Percentiles rank a stretch among this genome's conserved stretches.
Conservation (phyloP, 2,113 vertebrate genomes). For the Scophthalmus maximus region DNA sequence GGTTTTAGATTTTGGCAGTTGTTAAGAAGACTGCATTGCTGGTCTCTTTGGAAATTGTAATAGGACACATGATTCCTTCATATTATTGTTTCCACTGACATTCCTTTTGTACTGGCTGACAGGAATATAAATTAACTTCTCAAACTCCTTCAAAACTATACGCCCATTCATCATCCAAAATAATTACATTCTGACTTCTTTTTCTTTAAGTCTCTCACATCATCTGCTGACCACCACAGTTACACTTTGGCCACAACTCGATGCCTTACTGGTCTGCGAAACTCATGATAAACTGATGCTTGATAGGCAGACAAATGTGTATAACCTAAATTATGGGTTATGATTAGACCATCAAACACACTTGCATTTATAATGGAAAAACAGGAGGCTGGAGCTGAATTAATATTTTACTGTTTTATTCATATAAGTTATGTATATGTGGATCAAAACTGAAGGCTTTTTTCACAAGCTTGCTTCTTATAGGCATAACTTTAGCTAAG, state of each 20-base stretch:
- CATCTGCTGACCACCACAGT: constrained; percentile 55
- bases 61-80: constrained; percentile 36
- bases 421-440: constrained; percentile 21
- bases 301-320: constrained; percentile 50
- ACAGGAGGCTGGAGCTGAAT: constrained; percentile 30
- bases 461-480: background rate
- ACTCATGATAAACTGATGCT: constrained; percentile 47
- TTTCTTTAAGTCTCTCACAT: constrained; percentile 49
- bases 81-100: constrained; percentile 64
- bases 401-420: constrained; percentile 55
- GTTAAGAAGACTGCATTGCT: constrained; percentile 44
- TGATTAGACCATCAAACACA: constrained; percentile 59
- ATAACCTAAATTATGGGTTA: constrained; percentile 57
- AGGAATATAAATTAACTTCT: constrained; percentile 48
- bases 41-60: constrained; percentile 57
- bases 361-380: constrained; percentile 44
- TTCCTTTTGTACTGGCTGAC: constrained; percentile 58
- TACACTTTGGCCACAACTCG: constrained; percentile 36
- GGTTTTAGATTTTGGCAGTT: constrained; percentile 56
- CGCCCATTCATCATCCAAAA: constrained; percentile 52
- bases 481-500: constrained; percentile 1
- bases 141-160: constrained; percentile 27
- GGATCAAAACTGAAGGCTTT: constrained; percentile 4
- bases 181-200: constrained; percentile 41
- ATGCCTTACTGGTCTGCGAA: constrained; percentile 46